These are phyloP conservation scores for Lota lota DNA, from an alignment of 2,113 vertebrate species.

Conservation along the genomic window DNA sequence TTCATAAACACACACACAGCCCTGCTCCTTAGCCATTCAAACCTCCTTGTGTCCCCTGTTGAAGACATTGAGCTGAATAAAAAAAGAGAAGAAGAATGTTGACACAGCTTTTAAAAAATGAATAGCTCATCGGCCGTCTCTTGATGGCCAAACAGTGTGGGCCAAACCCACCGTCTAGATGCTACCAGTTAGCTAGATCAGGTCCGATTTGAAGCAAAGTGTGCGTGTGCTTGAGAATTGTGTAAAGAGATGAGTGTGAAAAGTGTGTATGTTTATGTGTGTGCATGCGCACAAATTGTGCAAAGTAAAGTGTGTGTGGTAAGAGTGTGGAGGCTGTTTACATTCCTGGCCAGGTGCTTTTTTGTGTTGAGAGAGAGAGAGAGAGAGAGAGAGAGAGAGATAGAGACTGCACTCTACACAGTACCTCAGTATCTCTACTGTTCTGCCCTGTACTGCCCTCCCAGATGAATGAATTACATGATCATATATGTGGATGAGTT, in stretches of 20 bases:
- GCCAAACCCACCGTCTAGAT: slow-evolving; percentile 35
- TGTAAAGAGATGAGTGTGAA: too few relatives aligned
- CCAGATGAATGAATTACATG: too few relatives aligned
- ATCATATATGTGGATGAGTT: too few relatives aligned
- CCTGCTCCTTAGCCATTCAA: slow-evolving; percentile 15
- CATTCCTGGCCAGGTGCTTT: slow-evolving; percentile 46
- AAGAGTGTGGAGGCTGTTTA: slow-evolving; percentile 38
- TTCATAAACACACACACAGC: not conserved
- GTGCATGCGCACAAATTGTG: too few relatives aligned
- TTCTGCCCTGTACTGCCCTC: not conserved
- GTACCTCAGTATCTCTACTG: slow-evolving; percentile 16
- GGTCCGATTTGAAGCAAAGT: slow-evolving; percentile 5
- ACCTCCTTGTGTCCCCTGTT: not conserved
- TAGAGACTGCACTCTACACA: slow-evolving; percentile 26
- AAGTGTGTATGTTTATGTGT: too few relatives aligned
- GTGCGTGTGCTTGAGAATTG: not conserved
- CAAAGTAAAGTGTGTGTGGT: not conserved
- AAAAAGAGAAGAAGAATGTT: slow-evolving; percentile 27
- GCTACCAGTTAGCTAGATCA: slow-evolving; percentile 21
- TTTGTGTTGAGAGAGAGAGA: slow-evolving; percentile 35
- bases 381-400: slow-evolving; percentile 16
- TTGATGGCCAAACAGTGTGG: slow-evolving; percentile 4
- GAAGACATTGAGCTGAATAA: slow-evolving; percentile 30
- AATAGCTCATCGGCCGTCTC: slow-evolving; percentile 2
- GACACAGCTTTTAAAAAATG: slow-evolving; percentile 16